phyloP scores from a whole-genome alignment of 2,113 vertebrate species.

The Canis aureus region DNA sequence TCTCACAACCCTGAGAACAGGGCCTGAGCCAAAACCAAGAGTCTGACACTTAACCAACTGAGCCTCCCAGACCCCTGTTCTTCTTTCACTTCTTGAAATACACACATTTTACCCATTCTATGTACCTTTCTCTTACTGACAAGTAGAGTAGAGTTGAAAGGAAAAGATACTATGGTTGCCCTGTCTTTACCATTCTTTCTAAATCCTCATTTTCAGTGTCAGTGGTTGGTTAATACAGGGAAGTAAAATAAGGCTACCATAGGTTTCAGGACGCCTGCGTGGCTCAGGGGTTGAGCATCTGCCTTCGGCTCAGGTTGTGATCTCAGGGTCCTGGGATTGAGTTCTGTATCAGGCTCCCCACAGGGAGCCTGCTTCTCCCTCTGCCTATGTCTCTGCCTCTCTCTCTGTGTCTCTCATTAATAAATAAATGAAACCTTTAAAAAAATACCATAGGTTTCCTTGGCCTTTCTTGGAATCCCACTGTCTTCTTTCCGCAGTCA shows the following conservation, averaged over 20 bases:
- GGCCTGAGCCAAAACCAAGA: neutral
- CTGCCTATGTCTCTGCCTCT: too few species aligned
- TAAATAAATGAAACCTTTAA: too few species aligned
- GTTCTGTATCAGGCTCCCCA: too few species aligned
- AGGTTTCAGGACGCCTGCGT: neutral
- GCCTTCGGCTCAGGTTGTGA: too few species aligned
- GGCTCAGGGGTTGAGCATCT: too few species aligned
- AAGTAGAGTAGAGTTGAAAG: neutral
- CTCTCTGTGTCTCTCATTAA: too few species aligned
- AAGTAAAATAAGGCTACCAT: accelerated
- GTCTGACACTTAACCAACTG: neutral
- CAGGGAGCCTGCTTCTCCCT: too few species aligned
- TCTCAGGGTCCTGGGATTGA: too few species aligned
- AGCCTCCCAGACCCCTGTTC: neutral
- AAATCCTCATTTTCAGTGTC: neutral
- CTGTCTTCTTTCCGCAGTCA: accelerated
- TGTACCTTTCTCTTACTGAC: neutral
- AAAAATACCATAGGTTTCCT: accelerated
- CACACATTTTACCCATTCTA: accelerated
- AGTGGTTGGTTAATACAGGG: neutral
- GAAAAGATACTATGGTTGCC: too few species aligned
- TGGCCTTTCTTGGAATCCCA: neutral
- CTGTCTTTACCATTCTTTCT: neutral
- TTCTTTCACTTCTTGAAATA: neutral
- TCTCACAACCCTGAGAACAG: neutral